Percentiles rank a stretch among this genome's conserved stretches.
phyloP scores from a whole-genome alignment of 2,797 vertebrate genomes.

The Yasuhikotakia modesta region DNA sequence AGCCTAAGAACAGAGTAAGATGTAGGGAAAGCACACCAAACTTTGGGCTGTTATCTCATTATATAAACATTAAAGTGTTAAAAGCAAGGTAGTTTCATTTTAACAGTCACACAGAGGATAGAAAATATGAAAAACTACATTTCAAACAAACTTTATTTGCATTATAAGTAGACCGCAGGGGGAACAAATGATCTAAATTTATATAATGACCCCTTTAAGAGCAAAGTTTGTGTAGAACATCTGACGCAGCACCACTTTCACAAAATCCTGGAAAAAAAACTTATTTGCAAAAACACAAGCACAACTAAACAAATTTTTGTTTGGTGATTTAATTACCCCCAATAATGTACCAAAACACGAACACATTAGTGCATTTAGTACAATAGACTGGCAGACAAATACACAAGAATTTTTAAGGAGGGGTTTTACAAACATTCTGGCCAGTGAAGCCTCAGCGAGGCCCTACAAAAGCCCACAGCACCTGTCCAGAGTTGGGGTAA shows the following conservation, averaged over 20 bases:
- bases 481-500: constrained; percentile 50
- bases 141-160: not conserved
- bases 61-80: no score
- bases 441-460: constrained; percentile 24
- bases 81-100: no score
- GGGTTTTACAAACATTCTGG: constrained; percentile 36
- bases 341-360: not conserved
- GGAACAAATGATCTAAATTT: no score
- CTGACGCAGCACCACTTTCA: not conserved
- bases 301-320: not conserved
- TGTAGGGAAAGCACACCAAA: no score
- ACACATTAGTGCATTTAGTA: not conserved
- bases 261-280: not conserved
- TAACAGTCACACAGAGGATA: no score
- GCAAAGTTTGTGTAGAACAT: not conserved
- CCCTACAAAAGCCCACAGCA: constrained; percentile 48
- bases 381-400: not conserved
- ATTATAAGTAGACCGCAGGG: not conserved
- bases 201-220: no score
- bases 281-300: no score
- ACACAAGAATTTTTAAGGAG: constrained; percentile 22
- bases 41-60: no score
- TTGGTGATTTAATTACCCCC: not conserved
- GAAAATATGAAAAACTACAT: no score
- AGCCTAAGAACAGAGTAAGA: no score